Evolutionary conservation across 2,113 vertebrate genomes (phyloP).

Genomic region (Saguinus midas): DNA sequence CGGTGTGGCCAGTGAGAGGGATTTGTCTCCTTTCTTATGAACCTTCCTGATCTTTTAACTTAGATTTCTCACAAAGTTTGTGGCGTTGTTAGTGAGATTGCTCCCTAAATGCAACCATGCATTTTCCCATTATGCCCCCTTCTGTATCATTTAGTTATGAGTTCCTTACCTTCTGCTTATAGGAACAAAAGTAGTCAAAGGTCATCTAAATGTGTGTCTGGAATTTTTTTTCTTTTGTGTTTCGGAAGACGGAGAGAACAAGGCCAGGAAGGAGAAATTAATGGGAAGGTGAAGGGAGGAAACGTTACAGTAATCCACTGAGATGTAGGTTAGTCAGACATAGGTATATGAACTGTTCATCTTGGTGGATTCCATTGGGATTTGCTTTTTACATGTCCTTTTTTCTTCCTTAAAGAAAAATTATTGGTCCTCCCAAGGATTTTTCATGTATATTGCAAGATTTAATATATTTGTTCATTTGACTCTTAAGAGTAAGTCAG

Average conservation of each 20-base stretch:
- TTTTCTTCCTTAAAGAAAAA: conserved; percentile 30
- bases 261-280: neutral
- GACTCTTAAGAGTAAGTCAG: neutral
- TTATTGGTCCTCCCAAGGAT: neutral
- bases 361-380: neutral
- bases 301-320: conserved; percentile 24
- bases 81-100: conserved; percentile 42
- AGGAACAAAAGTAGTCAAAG: conserved; percentile 12
- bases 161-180: conserved; percentile 13
- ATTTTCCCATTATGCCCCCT: conserved; percentile 30
- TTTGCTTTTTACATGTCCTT: neutral
- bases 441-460: neutral
- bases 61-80: neutral
- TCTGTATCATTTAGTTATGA: neutral
- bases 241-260: neutral
- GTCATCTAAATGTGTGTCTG: neutral
- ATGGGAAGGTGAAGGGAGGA: neutral
- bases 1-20: neutral
- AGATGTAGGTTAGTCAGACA: neutral
- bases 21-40: neutral
- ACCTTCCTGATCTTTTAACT: neutral
- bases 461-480: neutral
- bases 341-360: neutral
- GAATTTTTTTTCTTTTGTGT: neutral
- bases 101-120: neutral